Base-by-base conservation (phyloP, 2,888 invertebrate species). In the Achlya flavicornis region DNA sequence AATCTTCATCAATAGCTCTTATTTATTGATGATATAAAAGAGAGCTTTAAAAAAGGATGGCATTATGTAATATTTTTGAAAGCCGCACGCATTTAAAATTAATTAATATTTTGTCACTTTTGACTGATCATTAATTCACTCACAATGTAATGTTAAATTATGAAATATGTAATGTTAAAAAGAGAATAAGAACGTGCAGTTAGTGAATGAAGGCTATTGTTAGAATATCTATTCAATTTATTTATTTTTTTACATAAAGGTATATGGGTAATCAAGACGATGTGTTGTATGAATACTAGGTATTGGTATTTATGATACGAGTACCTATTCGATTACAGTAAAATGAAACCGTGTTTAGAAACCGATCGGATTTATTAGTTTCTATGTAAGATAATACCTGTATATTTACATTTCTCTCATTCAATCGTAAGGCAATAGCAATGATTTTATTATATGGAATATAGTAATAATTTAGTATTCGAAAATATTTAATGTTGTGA, bases 91-190 rank as follows among this genome's bases (percentile, higher is more conserved):
- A 35, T 4, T 41, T 58, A 43, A 60, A 65, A 66, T 74, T 63
- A 71, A 77, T 77, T 68, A 41, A 66, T 76, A 72, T 78, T 77
- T 76, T 79, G 74, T 73, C 74, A 67, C 19, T 26, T 73, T 64
- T 71, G 72, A 67, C 66, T 64, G 73, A 63, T 73, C 72, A 75
- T 77, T 74, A 74, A 77, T 77, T 74, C 71, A 63, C 66, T 67
- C 72, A 79, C 78, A 80, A 76, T 75, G 41, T 64, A 64, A 14
- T 61, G 61, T 61, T 64, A 68, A 61, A 68, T 72, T 66, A 19
- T 38, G 41, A 59, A 59, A 59, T 16, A 41, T 41, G 16, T 38
- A 38, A 58, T 38, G 11, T 35, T 16, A 35, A 41, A 14, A 59
- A 19, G 14, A 59, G 1, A 38, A 41, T 12, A 41, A 10, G 41